Base-by-base conservation (phyloP, 2,888 invertebrate species). In the Drosophila barbarae region DNA sequence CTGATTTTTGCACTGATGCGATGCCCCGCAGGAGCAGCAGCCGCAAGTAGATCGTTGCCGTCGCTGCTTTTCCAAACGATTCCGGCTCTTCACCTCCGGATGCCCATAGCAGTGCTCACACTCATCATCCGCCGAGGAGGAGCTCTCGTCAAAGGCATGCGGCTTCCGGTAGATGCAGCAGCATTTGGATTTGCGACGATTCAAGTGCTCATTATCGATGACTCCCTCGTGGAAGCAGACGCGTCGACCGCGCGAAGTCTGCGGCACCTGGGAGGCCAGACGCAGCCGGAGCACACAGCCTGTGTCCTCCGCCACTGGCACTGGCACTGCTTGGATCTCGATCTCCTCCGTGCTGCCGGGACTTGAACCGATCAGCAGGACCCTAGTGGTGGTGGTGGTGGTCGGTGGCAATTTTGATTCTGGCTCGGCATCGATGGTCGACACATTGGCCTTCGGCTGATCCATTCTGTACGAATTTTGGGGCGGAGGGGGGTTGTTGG, bases 111-210 rank as follows among this genome's bases (percentile, higher is more conserved):
- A 79, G 10, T 85, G 60, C 18, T 80, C 81, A 47, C 84, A 70
- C 41, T 79, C 84, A 26, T 85, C 86, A 32, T 79, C 85, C n/a
- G 78, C 63, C 0, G 82, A 81, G 2, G 86, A 85, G 23, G 73
- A 84, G 21, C 78, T 81, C 54, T 72, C 69, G 21, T 51, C 76
- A 5, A 72, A 85, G 7, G n/a, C 52, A 1, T 77, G 75, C 10
- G 72, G 81, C 49, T 66, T 84, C 9, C 49, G 61, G 36, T 84
- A 84, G 18, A 84, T 69, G 69, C 78, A 79, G 12, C 82, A 81
- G 58, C 86, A 84, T 15, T 84, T 85, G 10, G 82, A 77, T 10
- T 67, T 85, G 30, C 64, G 69, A 0, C 78, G 66, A 49, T 77
- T 70, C 67, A 84, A 32, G 13, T 52, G 32, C 53, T 85, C 78